Evolutionary conservation across 2,113 vertebrate genomes (phyloP).

Genomic region (Plotosus lineatus): DNA sequence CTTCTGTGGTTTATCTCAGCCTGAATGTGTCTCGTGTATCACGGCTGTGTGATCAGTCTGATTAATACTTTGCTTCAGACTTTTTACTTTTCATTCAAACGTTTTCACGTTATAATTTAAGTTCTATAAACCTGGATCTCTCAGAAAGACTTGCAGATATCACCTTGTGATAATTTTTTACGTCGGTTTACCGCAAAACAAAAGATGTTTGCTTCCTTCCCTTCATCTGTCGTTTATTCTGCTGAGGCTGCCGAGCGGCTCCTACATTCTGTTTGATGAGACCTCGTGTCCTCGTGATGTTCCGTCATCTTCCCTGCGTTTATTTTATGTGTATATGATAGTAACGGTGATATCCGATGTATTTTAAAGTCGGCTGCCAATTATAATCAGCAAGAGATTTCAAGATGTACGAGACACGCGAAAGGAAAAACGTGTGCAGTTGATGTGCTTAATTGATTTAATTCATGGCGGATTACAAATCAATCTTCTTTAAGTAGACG

Average conservation of each 20-base stretch:
- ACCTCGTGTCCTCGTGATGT: constrained; percentile 22
- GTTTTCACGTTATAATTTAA: neutral
- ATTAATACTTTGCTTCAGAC: neutral
- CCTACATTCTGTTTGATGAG: constrained; percentile 24
- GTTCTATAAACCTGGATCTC: constrained; percentile 7
- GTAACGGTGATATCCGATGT: constrained; percentile 22
- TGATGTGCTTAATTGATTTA: constrained; percentile 27
- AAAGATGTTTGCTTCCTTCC: neutral
- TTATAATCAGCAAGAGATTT: constrained; percentile 33
- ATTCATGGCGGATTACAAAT: constrained; percentile 6
- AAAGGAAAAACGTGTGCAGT: constrained; percentile 26
- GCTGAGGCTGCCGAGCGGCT: neutral
- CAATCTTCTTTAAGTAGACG: constrained; percentile 17
- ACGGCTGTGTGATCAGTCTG: neutral
- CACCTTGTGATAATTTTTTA: constrained; percentile 9
- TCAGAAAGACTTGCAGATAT: neutral
- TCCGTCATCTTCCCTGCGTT: constrained; percentile 6
- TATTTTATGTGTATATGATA: constrained; percentile 30
- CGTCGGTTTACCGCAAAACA: constrained; percentile 15
- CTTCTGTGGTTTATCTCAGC: neutral
- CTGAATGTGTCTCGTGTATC: neutral
- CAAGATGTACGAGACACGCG: neutral
- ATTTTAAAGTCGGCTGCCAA: constrained; percentile 30
- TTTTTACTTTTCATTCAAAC: constrained; percentile 7
- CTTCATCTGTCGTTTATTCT: constrained; percentile 28